Percentiles rank a stretch among this genome's conserved stretches.
Evolutionary conservation across 2,888 invertebrate genomes (phyloP).

Genomic region (Rhimphoctona megacephalus): DNA sequence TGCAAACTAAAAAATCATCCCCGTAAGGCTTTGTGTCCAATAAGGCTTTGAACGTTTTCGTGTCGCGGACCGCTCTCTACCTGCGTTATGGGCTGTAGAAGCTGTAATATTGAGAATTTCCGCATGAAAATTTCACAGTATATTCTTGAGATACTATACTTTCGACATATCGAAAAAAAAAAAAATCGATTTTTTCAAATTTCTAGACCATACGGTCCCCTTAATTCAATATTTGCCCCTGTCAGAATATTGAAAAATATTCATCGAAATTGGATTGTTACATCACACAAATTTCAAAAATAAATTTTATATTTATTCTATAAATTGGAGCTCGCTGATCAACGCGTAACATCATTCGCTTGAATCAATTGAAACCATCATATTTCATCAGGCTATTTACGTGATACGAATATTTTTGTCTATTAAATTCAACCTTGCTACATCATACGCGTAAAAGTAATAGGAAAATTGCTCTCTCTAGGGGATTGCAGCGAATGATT

Average conservation of each 20-base stretch:
- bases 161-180: too few relatives aligned
- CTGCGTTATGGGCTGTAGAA: too few relatives aligned
- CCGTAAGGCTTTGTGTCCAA: too few relatives aligned
- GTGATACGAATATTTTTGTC: not conserved
- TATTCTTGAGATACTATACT: too few relatives aligned
- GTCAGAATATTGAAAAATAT: not conserved
- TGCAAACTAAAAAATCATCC: too few relatives aligned
- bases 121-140: too few relatives aligned
- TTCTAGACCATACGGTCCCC: not conserved
- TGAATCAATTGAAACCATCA: not conserved
- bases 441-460: not conserved
- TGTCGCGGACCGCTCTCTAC: too few relatives aligned
- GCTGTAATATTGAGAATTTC: too few relatives aligned
- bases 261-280: not conserved
- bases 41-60: too few relatives aligned
- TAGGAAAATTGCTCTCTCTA: conserved; percentile 2
- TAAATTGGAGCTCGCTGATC: not conserved
- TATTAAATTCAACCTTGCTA: not conserved
- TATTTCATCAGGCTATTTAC: not conserved
- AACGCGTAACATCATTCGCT: not conserved
- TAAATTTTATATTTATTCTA: not conserved
- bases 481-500: not conserved
- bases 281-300: not conserved
- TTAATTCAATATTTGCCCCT: not conserved
- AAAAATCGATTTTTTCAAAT: too few relatives aligned